Evolutionary conservation across 1,140 invertebrate species (phyloP).

Genomic region (Hyles vespertilio): DNA sequence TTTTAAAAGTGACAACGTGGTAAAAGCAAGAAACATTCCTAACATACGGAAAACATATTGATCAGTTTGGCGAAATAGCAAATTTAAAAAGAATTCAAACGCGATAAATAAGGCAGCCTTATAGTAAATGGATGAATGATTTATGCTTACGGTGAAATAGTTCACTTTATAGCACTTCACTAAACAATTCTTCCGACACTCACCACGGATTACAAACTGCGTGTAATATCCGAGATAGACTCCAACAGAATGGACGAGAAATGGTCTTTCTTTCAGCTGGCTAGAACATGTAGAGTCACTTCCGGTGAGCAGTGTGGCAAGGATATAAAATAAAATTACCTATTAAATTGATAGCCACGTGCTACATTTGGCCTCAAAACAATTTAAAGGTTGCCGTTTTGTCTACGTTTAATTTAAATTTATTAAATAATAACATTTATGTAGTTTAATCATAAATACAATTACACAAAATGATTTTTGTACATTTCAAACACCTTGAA

Average conservation of each 20-base stretch:
- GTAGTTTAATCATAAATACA: background rate
- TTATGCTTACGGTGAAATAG: conserved; percentile 23
- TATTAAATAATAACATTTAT: too few species aligned
- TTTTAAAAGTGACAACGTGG: conserved; percentile 11
- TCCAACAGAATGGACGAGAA: conserved; percentile 76
- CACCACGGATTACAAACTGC: conserved; percentile 66
- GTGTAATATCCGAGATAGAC: conserved; percentile 73
- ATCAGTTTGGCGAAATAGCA: background rate
- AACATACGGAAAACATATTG: background rate
- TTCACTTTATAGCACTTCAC: conserved; percentile 61
- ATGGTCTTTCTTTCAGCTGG: conserved; percentile 63
- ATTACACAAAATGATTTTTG: background rate
- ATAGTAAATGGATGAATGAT: conserved; percentile 18
- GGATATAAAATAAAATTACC: conserved; percentile 20
- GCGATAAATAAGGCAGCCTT: background rate
- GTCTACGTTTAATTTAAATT: too few species aligned
- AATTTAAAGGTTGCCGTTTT: too few species aligned
- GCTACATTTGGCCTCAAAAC: too few species aligned
- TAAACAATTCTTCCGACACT: conserved; percentile 63
- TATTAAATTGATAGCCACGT: background rate
- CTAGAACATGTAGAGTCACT: conserved; percentile 51
- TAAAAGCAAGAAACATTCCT: background rate
- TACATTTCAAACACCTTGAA: too few species aligned
- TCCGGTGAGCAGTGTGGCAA: conserved; percentile 49
- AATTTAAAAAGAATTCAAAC: background rate